Conservation (phyloP, 1,140 invertebrate species). For the Bombus breviceps region DNA sequence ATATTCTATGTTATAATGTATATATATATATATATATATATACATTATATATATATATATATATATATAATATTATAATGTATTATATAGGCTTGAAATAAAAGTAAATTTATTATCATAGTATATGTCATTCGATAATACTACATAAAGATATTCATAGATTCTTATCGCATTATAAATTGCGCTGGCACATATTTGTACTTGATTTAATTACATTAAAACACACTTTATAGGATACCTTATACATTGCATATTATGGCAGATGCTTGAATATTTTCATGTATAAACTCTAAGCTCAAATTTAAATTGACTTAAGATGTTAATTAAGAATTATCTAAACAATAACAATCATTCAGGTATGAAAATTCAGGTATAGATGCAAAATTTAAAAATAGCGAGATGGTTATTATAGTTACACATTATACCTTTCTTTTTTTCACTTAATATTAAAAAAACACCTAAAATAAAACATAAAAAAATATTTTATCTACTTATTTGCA, state of each 20-base stretch:
- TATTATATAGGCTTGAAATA: background rate
- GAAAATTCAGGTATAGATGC: background rate
- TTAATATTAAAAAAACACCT: background rate
- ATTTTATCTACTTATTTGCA: background rate
- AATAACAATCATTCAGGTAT: background rate
- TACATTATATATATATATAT: background rate
- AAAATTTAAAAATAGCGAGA: background rate
- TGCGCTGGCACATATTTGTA: constrained; percentile 27
- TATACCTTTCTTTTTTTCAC: background rate
- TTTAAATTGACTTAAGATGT: background rate
- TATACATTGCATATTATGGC: constrained; percentile 33
- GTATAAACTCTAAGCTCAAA: background rate
- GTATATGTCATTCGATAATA: background rate
- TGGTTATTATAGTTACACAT: background rate
- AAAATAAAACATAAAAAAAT: background rate
- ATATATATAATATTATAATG: background rate
- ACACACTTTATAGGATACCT: constrained; percentile 28
- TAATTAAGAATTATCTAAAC: background rate
- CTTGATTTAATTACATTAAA: constrained; percentile 37
- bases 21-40: background rate
- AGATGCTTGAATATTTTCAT: constrained; percentile 15
- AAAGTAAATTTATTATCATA: constrained; percentile 13
- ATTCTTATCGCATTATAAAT: background rate
- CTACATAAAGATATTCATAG: background rate
- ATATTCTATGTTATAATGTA: background rate